A percentile compares a stretch with the other conserved stretches of the same genome.
These are phyloP conservation scores for Holothuria scabra DNA, from an alignment of 53 echinoderm and acorn worm genomes.

Conservation along the genomic window DNA sequence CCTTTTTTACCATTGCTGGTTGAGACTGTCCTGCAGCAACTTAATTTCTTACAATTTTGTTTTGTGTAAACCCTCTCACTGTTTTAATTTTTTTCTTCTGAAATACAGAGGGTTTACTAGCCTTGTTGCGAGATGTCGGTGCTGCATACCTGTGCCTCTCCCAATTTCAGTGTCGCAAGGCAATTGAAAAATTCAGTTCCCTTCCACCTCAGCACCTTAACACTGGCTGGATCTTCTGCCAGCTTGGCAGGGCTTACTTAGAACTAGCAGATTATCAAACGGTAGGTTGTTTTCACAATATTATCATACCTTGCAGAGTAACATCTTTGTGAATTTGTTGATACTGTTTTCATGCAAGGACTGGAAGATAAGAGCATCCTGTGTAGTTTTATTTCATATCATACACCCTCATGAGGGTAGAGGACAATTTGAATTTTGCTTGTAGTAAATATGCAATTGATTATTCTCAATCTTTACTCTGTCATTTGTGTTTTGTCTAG, in stretches of 20 bases:
- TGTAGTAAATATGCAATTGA: too few relatives aligned
- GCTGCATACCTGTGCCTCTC: conserved; percentile 82
- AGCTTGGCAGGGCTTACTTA: conserved; percentile 87
- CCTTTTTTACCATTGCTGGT: too few relatives aligned
- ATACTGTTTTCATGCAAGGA: background rate
- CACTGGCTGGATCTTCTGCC: conserved; percentile 93
- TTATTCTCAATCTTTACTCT: too few relatives aligned
- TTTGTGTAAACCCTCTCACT: too few relatives aligned
- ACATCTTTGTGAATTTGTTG: background rate
- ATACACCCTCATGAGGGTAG: too few relatives aligned
- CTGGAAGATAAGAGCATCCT: background rate
- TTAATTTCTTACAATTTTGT: too few relatives aligned
- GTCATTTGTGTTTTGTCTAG: too few relatives aligned
- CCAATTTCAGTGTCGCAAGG: conserved; percentile 92
- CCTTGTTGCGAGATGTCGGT: conserved; percentile 87
- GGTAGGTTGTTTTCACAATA: conserved; percentile 50
- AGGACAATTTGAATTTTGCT: too few relatives aligned
- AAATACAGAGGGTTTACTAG: conserved; percentile 87
- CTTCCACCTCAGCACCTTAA: conserved; percentile 94
- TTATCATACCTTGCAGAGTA: background rate
- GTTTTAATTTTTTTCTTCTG: background rate
- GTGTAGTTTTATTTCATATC: background rate
- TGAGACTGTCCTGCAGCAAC: too few relatives aligned
- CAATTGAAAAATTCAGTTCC: conserved; percentile 77
- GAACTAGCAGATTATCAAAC: conserved; percentile 93